A percentile compares a stretch with the other conserved stretches of the same genome.
Evolutionary conservation across 2,888 invertebrate species (phyloP).

Genomic region (Drosophila meridionalis): DNA sequence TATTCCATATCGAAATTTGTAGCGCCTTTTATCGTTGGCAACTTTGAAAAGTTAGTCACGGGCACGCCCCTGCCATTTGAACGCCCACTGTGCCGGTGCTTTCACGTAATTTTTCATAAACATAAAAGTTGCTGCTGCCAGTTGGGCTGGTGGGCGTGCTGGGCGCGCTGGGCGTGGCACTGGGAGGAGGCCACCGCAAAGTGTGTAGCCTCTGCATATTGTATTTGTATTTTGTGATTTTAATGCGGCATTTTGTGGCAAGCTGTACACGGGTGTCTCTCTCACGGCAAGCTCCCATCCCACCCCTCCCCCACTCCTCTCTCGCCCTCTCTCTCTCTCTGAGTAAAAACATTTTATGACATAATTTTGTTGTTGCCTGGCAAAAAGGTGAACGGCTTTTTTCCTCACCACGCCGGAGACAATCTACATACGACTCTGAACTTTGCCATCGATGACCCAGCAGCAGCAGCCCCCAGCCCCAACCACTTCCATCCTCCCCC

Average conservation of each 20-base stretch:
- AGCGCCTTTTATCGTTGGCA: conserved; percentile 65
- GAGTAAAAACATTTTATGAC: conserved; percentile 73
- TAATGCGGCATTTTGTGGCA: conserved; percentile 76
- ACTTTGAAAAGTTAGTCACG: conserved; percentile 69
- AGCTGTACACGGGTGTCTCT: conserved; percentile 24
- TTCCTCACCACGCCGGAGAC: conserved; percentile 24
- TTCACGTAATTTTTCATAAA: conserved; percentile 78
- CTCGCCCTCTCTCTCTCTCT: conserved; percentile 11
- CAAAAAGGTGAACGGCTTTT: conserved; percentile 41
- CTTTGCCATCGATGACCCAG: conserved; percentile 64
- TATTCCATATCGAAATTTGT: conserved; percentile 61
- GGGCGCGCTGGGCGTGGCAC: too few relatives aligned
- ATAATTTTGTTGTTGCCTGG: conserved; percentile 71
- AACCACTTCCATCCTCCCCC: background rate
- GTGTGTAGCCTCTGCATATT: conserved; percentile 57
- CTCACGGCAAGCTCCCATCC: background rate
- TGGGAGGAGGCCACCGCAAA: conserved; percentile 38
- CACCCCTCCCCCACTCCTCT: background rate
- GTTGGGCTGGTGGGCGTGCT: background rate
- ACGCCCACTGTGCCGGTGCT: conserved; percentile 34
- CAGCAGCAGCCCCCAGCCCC: background rate
- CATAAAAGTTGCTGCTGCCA: conserved; percentile 65
- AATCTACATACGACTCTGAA: conserved; percentile 46
- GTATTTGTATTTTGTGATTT: conserved; percentile 79
- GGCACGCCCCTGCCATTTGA: conserved; percentile 18